Evolutionary conservation across 2,797 vertebrate genomes (phyloP), one percentile per base, ranked within the genome.

Genomic region (Takifugu ocellatus): DNA sequence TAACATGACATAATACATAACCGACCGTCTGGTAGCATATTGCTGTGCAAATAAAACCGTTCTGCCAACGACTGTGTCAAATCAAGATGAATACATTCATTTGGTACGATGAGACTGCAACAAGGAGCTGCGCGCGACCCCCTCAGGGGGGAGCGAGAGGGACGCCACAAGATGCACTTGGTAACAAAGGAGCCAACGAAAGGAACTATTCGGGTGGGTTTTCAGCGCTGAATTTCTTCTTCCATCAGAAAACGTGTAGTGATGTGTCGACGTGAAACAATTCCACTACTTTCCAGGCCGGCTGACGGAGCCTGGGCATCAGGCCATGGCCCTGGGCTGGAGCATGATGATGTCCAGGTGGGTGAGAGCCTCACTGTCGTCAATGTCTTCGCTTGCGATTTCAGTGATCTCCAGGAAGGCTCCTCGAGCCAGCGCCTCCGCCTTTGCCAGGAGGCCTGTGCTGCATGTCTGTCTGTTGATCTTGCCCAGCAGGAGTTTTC

Each of bases 381-480:
- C 2, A 14, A 88, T 14, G 0, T 0, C 0, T 0, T 0, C 0
- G 2, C 0, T 3, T 5, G 0, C 0, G 0, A 52, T 42, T 0
- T 2, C 0, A 25, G 1, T 54, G 24, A 88, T 16, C 5, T 0
- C n/a, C 25, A 90, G 51, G 0, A 0, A 1, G 1, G 0, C 7
- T 10, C 17, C 44, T 0, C 16, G 7, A 5, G 0, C 0, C 0
- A 88, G 43, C 2, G 0, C 0, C 4, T 47, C 5, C 0, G 49
- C 79, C 42, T 54, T 88, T 29, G 68, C 67, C 8, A 91, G 66
- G 25, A 84, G 44, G 25, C 82, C 82, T 1, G 89, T 89, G 60
- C 75, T 86, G 15, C 15, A 29, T 0, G 66, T 46, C 2, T 26
- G 14, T 0, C 0, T 11, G 45, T 81, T 48, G 6, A 70, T 72